These are phyloP conservation scores for Trichechus manatus DNA, from an alignment of 2,113 vertebrate species.

Conservation along the genomic window DNA sequence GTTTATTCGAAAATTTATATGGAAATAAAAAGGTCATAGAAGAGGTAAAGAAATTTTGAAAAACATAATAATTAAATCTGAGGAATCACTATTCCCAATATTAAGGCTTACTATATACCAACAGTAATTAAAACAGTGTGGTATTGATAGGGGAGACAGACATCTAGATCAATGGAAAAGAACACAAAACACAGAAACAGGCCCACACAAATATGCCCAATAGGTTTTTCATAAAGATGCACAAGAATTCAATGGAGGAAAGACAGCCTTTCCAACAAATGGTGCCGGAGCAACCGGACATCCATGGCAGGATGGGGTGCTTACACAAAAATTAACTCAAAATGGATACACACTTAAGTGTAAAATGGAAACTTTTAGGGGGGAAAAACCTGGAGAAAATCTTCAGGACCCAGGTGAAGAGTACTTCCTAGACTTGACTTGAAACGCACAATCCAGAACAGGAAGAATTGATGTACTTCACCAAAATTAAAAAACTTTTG, in stretches of 20 bases:
- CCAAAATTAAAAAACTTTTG: conserved; percentile 36
- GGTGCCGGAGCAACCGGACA: no score
- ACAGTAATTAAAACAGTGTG: not conserved
- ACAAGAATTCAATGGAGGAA: conserved; percentile 1
- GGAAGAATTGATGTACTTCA: not conserved
- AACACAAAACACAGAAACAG: no score
- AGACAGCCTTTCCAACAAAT: no score
- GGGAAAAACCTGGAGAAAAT: not conserved
- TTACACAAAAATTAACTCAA: not conserved
- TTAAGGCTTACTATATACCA: not conserved
- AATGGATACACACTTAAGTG: conserved; percentile 35
- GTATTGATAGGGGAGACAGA: not conserved
- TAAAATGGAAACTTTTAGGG: not conserved
- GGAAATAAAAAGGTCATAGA: not conserved
- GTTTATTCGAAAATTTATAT: conserved; percentile 35
- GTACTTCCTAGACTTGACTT: not conserved
- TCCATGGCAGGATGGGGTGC: no score
- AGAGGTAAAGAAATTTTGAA: conserved; percentile 25
- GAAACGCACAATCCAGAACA: not conserved
- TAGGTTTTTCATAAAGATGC: no score
- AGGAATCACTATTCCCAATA: not conserved
- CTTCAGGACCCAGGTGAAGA: not conserved
- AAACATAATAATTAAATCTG: not conserved
- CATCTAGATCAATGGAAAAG: not conserved
- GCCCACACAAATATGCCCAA: no score